Base-by-base conservation (phyloP, 2,888 invertebrate species). In the Ctenicera cuprea region DNA sequence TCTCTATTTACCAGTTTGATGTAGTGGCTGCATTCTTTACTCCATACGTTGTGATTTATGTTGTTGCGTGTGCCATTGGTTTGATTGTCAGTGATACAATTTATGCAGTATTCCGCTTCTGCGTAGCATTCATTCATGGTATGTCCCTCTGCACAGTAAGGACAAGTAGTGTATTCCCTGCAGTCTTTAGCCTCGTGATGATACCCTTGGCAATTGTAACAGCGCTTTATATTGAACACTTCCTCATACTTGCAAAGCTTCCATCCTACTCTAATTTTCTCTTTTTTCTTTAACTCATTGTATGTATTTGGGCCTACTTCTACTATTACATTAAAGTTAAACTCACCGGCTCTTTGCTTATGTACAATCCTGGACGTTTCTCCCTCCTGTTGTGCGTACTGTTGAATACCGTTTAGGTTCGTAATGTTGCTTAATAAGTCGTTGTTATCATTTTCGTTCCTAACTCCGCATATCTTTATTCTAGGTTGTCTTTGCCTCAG, bases 261-360 rank as follows among this genome's bases (percentile, higher is more conserved):
- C 41, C 41, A 41, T n/a, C 41, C 41, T 41, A 41, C 41, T 41
- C 41, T 41, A n/a, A 41, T 41, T 41, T 5, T 41, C n/a, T 41
- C 41, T 41, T 41, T 41, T 41, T 41, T 41, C 41, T 12, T 12
- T 41, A 41, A n/a, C 41, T n/a, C 41, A 41, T 41, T 41, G 41
- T 41, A 41, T 11, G 41, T 41, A 41, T n/a, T 41, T 41, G 41
- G 41, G 11, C 41, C 41, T n/a, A 41, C 41, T 41, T 41, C 41
- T 41, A 41, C 41, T 41, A 41, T 41, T 41, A n/a, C 41, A n/a
- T 41, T 41, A n/a, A 41, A 41, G 41, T 41, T 41, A 41, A 12
- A 41, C n/a, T 41, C 12, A n/a, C 41, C 41, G 41, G 41, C 41
- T 41, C 41, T 41, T 41, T 41, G 41, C n/a, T 41, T 41, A 41